Conservation (phyloP, 1,140 invertebrate genomes). For the Piezodorus guildinii region DNA sequence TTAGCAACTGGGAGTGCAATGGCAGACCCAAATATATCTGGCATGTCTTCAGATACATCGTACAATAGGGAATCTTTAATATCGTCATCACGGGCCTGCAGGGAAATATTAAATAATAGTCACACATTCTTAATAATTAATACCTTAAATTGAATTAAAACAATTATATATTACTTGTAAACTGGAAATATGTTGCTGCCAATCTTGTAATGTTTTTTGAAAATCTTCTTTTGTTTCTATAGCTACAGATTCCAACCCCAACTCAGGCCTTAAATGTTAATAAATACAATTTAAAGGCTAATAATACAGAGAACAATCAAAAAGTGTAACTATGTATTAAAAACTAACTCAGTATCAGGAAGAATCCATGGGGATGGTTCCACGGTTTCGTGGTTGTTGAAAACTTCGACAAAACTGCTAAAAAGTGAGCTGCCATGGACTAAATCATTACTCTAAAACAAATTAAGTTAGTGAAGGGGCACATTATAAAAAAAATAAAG, state of each 20-base stretch:
- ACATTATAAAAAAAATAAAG: no score
- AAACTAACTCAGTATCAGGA: constrained; percentile 1
- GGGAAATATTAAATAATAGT: background rate
- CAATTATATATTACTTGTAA: constrained; percentile 16
- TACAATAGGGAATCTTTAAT: background rate
- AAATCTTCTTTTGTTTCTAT: constrained; percentile 17
- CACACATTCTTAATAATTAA: background rate
- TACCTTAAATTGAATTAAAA: background rate
- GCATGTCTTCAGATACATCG: background rate
- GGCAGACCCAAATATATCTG: constrained; percentile 3
- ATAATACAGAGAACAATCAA: background rate
- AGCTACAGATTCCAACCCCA: background rate
- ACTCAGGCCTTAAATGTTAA: background rate
- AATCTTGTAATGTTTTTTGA: constrained; percentile 19
- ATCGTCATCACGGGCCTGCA: background rate
- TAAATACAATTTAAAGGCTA: background rate
- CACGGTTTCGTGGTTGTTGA: background rate
- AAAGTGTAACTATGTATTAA: background rate
- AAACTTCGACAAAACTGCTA: background rate
- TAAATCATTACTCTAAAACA: constrained; percentile 3
- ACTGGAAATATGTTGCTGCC: constrained; percentile 22
- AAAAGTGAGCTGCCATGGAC: background rate
- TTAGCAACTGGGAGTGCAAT: background rate
- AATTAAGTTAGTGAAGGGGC: background rate
- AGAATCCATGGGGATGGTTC: background rate